Evolutionary conservation across 2,113 vertebrate genomes (phyloP).

Genomic region (Urocynchramus pylzowi): DNA sequence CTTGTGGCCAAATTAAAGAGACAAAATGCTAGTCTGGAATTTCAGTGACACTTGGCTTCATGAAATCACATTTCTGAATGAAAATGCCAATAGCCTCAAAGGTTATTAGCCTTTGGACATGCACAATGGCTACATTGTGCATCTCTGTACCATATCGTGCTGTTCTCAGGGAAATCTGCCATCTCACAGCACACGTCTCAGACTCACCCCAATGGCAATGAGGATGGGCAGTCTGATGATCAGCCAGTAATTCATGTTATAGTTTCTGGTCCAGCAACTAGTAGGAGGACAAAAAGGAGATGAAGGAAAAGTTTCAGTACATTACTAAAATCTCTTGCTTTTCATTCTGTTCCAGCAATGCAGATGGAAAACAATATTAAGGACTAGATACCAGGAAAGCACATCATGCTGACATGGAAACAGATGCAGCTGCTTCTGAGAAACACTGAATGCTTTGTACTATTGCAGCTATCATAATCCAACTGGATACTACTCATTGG

Average conservation of each 20-base stretch:
- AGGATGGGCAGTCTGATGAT: constrained; percentile 86
- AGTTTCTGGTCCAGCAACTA: constrained; percentile 87
- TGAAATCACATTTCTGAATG: background rate
- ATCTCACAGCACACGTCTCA: rapidly evolving
- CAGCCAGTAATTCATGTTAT: constrained; percentile 85
- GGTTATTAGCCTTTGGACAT: background rate
- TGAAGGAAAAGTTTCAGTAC: background rate
- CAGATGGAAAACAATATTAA: constrained; percentile 20
- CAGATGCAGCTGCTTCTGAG: constrained; percentile 10
- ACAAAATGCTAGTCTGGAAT: background rate
- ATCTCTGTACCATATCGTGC: background rate
- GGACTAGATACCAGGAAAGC: constrained; percentile 14
- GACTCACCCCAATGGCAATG: constrained; percentile 81
- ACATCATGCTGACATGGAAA: constrained; percentile 51
- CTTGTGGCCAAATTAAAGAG: background rate
- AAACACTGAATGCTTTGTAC: background rate
- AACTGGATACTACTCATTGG: background rate
- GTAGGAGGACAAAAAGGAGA: background rate
- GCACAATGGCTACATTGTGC: background rate
- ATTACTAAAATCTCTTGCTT: background rate
- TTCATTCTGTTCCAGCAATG: background rate
- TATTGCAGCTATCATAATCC: background rate
- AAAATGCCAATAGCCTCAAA: background rate
- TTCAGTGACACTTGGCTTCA: background rate
- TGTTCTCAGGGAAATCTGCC: background rate